These are phyloP conservation scores for Talpa occidentalis DNA, from an alignment of 2,113 vertebrate genomes.

Conservation along the genomic window DNA sequence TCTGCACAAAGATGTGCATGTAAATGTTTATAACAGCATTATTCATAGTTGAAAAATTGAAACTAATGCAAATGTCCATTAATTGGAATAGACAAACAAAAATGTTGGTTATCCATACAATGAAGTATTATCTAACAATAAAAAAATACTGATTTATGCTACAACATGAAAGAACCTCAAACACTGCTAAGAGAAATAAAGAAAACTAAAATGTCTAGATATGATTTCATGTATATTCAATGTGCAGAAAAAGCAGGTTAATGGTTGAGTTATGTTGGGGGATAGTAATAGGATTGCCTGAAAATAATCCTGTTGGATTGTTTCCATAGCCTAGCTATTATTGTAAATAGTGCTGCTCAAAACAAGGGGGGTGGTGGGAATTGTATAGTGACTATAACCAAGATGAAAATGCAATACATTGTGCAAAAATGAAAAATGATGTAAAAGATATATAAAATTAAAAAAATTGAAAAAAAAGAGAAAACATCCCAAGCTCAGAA, in stretches of 20 bases:
- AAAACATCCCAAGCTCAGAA: neutral
- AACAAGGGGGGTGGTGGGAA: too few species aligned
- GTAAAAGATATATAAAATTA: too few species aligned
- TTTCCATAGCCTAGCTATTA: too few species aligned
- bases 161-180: neutral
- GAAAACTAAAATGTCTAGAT: too few species aligned
- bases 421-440: too few species aligned
- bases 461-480: neutral
- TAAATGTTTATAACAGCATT: neutral
- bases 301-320: neutral
- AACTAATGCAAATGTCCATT: neutral
- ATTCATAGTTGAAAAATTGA: neutral
- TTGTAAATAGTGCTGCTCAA: too few species aligned
- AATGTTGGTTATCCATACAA: neutral
- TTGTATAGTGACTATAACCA: too few species aligned
- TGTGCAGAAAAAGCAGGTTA: neutral
- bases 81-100: neutral
- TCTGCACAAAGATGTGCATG: neutral
- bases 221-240: neutral
- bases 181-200: neutral
- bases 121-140: neutral
- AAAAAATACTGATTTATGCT: neutral
- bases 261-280: neutral
- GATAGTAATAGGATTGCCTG: neutral
- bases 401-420: too few species aligned